phyloP scores from a whole-genome alignment of 2,113 vertebrate species.

The Neoarius graeffei region DNA sequence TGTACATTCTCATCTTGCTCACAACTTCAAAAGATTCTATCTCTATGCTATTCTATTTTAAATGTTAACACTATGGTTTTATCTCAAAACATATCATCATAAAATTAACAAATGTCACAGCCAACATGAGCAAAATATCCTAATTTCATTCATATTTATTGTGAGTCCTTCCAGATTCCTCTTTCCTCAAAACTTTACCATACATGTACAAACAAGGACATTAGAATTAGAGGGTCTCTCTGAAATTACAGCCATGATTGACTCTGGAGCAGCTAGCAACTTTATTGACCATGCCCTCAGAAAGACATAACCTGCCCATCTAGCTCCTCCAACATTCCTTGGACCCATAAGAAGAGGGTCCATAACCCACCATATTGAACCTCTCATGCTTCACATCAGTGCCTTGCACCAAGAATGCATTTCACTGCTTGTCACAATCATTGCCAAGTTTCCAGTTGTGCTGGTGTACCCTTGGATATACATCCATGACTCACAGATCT shows the following conservation, averaged over 20 bases:
- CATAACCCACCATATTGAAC: background rate
- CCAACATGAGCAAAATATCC: background rate
- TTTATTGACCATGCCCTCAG: background rate
- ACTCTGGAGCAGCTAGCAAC: background rate
- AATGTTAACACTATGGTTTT: background rate
- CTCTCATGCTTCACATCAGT: background rate
- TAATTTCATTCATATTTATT: background rate
- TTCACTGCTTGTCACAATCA: background rate
- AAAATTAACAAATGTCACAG: background rate
- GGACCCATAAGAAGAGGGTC: background rate
- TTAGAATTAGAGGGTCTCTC: background rate
- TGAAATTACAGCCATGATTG: background rate
- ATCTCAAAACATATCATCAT: background rate
- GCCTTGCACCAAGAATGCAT: background rate
- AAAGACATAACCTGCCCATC: background rate
- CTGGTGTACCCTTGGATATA: background rate
- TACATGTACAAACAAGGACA: background rate
- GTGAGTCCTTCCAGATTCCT: background rate
- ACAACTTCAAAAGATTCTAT: background rate
- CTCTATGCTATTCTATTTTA: background rate
- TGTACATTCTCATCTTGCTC: background rate
- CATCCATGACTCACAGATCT: too few relatives aligned
- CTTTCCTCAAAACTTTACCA: background rate
- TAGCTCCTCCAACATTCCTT: background rate
- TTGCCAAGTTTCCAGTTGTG: background rate